Conservation (phyloP, 1,140 invertebrate species). For the Carposina sasakii region DNA sequence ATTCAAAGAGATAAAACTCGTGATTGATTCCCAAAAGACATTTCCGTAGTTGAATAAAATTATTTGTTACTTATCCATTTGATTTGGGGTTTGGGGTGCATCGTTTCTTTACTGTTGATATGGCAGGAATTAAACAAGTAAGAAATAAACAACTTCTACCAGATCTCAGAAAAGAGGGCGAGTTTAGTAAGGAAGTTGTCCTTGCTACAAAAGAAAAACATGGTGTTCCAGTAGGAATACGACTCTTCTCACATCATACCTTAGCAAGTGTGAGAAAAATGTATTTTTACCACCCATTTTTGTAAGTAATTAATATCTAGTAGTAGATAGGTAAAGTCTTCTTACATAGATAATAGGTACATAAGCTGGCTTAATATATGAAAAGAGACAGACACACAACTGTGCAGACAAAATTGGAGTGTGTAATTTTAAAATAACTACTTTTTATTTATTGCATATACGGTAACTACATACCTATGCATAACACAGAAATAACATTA, state of each 20-base stretch:
- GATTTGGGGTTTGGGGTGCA: no score
- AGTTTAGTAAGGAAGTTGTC: slow-evolving; percentile 69
- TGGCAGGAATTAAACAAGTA: slow-evolving; percentile 54
- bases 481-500: background rate
- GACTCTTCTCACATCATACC: slow-evolving; percentile 77
- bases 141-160: slow-evolving; percentile 73
- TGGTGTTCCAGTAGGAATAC: slow-evolving; percentile 59
- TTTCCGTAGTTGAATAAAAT: slow-evolving; percentile 33
- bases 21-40: no score
- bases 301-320: slow-evolving; percentile 40
- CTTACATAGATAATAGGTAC: background rate
- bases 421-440: no score
- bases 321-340: background rate
- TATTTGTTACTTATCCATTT: no score
- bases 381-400: background rate
- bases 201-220: slow-evolving; percentile 47
- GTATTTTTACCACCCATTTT: slow-evolving; percentile 63
- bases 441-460: background rate
- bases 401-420: no score
- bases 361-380: background rate
- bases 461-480: background rate
- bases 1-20: no score
- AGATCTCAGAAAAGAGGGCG: slow-evolving; percentile 72
- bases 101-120: no score
- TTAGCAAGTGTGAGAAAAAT: slow-evolving; percentile 72